Evolutionary conservation across 2,888 invertebrate species (phyloP), one percentile per base, ranked within the genome.

Genomic region (Chrysodeixis includens): DNA sequence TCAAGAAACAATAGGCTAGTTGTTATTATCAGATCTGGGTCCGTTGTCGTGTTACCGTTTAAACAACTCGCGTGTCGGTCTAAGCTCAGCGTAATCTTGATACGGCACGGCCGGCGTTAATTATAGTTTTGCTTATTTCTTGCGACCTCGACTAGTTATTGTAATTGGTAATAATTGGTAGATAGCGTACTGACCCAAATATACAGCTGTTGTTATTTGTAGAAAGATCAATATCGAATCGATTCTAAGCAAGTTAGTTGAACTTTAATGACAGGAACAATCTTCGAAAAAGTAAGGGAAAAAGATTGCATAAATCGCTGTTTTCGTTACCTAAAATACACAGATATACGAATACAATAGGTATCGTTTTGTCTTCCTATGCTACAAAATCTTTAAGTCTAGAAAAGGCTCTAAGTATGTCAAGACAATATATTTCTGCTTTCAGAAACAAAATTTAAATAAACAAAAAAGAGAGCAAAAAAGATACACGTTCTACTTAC

Each of bases 101-200:
- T 94, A 91, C 73, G 86, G 81, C 78, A 69, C 78, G 78, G 78
- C 87, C 86, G 86, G 85, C 81, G 87, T 92, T 93, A 92, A 93
- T 94, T 93, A 91, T 90, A 90, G 86, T 91, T 90, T 88, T 86
- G 87, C 88, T 88, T 90, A 89, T 89, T 88, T 89, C 86, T 77
- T 71, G 70, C 78, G 79, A 76, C 86, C 85, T 85, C 81, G 69
- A 63, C 57, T 71, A 74, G 74, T 79, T 73, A 75, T 74, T 76
- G 71, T 78, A 75, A 78, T 81, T 79, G 55, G 63, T 73, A 65
- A 66, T 65, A 78, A 72, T 79, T 82, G 76, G 71, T 83, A 69
- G 70, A 70, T 74, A 64, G 60, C 59, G 46, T 69, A 51, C 63
- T 69, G 65, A 77, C 77, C 78, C 57, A 22, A 54, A 66, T 76